Conservation (phyloP, 2,888 invertebrate genomes). For the Siphonodentalium dalli region DNA sequence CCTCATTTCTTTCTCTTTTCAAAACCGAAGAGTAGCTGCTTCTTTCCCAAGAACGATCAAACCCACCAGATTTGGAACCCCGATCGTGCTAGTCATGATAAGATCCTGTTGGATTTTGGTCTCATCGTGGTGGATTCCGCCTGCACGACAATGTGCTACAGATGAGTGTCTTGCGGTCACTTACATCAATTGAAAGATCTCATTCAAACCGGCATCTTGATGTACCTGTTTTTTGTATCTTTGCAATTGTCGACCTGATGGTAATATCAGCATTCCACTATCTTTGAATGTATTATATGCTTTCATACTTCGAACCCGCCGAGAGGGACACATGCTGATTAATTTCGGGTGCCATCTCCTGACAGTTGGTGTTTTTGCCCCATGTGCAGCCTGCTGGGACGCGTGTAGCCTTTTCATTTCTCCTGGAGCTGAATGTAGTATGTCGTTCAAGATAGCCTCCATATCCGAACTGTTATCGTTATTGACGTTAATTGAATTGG, state of each 20-base stretch:
- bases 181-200: constrained; percentile 30
- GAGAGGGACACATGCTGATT: constrained; percentile 21
- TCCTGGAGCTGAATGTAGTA: too few relatives aligned
- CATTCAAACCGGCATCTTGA: constrained; percentile 28
- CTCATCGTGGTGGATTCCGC: constrained; percentile 29
- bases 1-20: constrained; percentile 6
- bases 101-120: constrained; percentile 33
- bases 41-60: constrained; percentile 14
- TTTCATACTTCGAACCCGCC: constrained; percentile 24
- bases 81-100: constrained; percentile 17
- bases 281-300: constrained; percentile 19
- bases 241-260: constrained; percentile 20
- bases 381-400: constrained; percentile 8
- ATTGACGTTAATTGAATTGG: too few relatives aligned
- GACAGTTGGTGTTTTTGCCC: constrained; percentile 10
- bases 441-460: too few relatives aligned
- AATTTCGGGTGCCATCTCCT: constrained; percentile 26
- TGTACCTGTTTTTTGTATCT: constrained; percentile 21
- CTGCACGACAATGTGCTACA: constrained; percentile 28
- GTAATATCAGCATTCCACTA: constrained; percentile 11
- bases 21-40: constrained; percentile 8
- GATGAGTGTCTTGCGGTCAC: constrained; percentile 21
- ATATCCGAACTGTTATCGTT: too few relatives aligned
- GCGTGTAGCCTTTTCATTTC: constrained; percentile 11
- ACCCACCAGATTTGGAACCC: constrained; percentile 25